phyloP scores from a whole-genome alignment of 1,140 invertebrate species.

The Leptopilina boulardi region DNA sequence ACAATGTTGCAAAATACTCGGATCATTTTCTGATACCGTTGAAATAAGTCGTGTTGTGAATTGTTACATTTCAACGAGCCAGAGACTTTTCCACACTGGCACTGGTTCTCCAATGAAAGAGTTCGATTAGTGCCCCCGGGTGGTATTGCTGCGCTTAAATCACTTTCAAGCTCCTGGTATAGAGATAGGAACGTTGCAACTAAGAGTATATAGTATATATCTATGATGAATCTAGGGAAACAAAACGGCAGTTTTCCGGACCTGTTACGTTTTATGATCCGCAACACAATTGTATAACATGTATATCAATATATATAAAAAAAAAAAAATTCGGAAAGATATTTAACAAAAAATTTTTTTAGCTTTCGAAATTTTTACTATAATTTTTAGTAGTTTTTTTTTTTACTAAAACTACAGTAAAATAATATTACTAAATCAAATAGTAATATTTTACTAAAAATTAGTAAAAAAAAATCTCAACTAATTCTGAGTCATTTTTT shows the following conservation, averaged over 20 bases:
- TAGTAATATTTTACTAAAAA: too few relatives aligned
- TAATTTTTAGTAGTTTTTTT: too few relatives aligned
- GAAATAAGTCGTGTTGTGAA: neutral
- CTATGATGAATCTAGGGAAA: constrained; percentile 15
- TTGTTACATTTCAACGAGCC: neutral
- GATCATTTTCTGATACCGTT: constrained; percentile 1
- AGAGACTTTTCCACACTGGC: neutral
- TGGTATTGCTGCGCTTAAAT: constrained; percentile 15
- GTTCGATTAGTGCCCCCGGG: constrained; percentile 3
- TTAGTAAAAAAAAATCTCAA: too few relatives aligned
- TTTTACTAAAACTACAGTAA: too few relatives aligned
- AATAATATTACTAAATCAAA: too few relatives aligned
- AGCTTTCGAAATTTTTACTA: too few relatives aligned
- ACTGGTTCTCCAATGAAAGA: constrained; percentile 29
- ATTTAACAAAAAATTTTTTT: too few relatives aligned
- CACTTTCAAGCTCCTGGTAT: constrained; percentile 18
- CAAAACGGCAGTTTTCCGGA: constrained; percentile 28
- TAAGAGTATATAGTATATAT: too few relatives aligned
- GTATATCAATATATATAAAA: too few relatives aligned
- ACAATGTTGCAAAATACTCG: neutral
- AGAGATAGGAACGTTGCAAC: neutral
- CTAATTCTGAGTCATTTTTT: too few relatives aligned
- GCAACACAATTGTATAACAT: neutral
- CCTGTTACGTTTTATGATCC: constrained; percentile 20
- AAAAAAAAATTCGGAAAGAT: too few relatives aligned